Conservation (phyloP, 2,888 invertebrate species). For the Dorcus hopei region DNA sequence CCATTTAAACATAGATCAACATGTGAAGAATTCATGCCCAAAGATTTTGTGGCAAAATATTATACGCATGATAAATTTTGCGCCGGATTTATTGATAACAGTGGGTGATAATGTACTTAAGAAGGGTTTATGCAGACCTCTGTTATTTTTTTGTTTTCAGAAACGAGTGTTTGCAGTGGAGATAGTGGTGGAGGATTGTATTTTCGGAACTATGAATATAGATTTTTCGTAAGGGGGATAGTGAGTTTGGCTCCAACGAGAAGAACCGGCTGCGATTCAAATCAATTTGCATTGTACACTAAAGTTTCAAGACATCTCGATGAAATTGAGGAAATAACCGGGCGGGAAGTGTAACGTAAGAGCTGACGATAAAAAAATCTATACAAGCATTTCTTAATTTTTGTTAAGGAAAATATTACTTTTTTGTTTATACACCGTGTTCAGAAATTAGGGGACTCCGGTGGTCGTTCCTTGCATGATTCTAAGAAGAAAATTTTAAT, state of each 20-base stretch:
- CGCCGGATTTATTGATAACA: not conserved
- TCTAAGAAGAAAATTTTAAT: no score
- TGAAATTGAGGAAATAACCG: not conserved
- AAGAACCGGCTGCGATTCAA: not conserved
- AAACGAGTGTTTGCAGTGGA: slow-evolving; percentile 2
- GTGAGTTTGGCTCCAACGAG: not conserved
- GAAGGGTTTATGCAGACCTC: not conserved
- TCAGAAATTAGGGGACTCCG: no score
- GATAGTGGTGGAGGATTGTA: slow-evolving; percentile 5
- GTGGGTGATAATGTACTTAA: no score
- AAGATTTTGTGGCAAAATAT: slow-evolving; percentile 14
- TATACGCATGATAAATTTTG: slow-evolving; percentile 25
- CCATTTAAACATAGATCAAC: slow-evolving; percentile 15
- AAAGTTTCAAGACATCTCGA: not conserved
- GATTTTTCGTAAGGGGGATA: slow-evolving; percentile 5
- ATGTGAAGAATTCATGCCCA: slow-evolving; percentile 19
- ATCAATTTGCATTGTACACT: slow-evolving; percentile 5
- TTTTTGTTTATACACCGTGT: no score
- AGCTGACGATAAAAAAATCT: no score
- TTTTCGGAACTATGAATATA: not conserved
- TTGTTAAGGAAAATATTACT: no score
- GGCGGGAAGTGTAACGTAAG: not conserved
- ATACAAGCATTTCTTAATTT: no score
- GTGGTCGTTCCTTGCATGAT: no score
- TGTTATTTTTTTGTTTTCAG: not conserved